Evolutionary conservation across 2,797 vertebrate species (phyloP), one percentile per base, ranked within the genome.

Genomic region (Rhyacichthys aspro): DNA sequence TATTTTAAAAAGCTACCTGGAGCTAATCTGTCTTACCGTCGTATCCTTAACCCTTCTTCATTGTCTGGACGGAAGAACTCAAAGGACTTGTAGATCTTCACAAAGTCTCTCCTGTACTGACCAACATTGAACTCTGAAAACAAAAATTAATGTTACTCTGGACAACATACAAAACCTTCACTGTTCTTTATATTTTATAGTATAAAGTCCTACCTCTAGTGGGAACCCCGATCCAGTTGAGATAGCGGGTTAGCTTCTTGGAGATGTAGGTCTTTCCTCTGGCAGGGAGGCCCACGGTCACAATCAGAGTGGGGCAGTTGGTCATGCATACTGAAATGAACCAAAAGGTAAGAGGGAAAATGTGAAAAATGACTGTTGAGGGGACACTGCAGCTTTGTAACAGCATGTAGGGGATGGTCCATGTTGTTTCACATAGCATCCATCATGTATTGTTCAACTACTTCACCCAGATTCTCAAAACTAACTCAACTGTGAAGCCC

Each of bases 251-350:
- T 79, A 99, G 88, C 88, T 99, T 99, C 88, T 98, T 99, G 5
- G 97, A 99, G 86, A 99, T 99, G 72, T 98, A 98, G 3, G 97
- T 99, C 88, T 98, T 99, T 56, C 97, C 97, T 81, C 97, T 90
- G 58, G 97, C 97, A 39, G 97, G 97, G 32, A 99, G 94, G 49
- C 97, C 97, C 78, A 98, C 96, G 32, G 98, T 99, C 77, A 98
- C 96, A 37, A 99, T 99, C 79, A 99, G 91, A 0, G 97, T 98
- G 3, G 97, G 97, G 76, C 96, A 98, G 79, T 99, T 98, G 85
- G 97, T 99, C 96, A 97, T 97, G 48, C 97, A 99, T 63, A 99
- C 97, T 99, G 90, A 5, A 79, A 63, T 0, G 34, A 67, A 52
- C 46, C 12, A 34, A 9, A 34, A 10, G 9, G n/a, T 7, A 5